Percentiles rank a stretch among this genome's conserved stretches.
These are phyloP conservation scores for Macroramphosus scolopax DNA, from an alignment of 2,797 vertebrate genomes.

Conservation along the genomic window DNA sequence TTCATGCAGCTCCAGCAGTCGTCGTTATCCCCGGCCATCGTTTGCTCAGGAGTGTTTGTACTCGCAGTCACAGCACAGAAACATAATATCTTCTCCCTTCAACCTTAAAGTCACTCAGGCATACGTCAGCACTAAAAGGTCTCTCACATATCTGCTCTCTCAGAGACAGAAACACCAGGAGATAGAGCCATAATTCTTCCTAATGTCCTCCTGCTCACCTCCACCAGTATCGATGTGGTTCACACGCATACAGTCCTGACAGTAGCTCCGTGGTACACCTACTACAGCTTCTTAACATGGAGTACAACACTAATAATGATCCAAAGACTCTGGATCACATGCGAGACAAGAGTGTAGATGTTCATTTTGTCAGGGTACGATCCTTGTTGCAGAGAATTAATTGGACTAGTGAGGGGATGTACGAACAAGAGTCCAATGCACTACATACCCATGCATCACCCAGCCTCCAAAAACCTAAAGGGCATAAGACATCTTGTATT, in stretches of 20 bases:
- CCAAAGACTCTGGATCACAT: too few species aligned
- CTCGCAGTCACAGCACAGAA: constrained; percentile 47
- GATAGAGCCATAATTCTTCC: constrained; percentile 60
- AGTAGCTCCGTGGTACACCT: too few species aligned
- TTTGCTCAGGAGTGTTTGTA: constrained; percentile 54
- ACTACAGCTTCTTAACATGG: too few species aligned
- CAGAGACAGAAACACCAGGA: constrained; percentile 51
- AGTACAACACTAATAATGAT: too few species aligned
- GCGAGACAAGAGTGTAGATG: too few species aligned
- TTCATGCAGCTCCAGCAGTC: constrained; percentile 31
- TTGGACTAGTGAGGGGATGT: too few species aligned
- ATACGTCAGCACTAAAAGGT: constrained; percentile 69
- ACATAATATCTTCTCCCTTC: constrained; percentile 45
- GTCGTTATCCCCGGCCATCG: constrained; percentile 48
- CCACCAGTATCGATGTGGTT: constrained; percentile 27
- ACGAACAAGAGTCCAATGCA: not conserved
- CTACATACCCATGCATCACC: too few species aligned
- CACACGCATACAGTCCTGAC: constrained; percentile 20
- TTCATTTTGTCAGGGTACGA: too few species aligned
- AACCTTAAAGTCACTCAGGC: constrained; percentile 54
- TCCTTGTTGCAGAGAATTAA: too few species aligned
- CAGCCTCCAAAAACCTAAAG: too few species aligned
- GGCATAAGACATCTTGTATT: too few species aligned
- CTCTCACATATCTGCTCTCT: constrained; percentile 47
- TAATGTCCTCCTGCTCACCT: constrained; percentile 52